These are phyloP conservation scores for Coreoperca whiteheadi DNA, from an alignment of 2,113 vertebrate species.

Conservation along the genomic window DNA sequence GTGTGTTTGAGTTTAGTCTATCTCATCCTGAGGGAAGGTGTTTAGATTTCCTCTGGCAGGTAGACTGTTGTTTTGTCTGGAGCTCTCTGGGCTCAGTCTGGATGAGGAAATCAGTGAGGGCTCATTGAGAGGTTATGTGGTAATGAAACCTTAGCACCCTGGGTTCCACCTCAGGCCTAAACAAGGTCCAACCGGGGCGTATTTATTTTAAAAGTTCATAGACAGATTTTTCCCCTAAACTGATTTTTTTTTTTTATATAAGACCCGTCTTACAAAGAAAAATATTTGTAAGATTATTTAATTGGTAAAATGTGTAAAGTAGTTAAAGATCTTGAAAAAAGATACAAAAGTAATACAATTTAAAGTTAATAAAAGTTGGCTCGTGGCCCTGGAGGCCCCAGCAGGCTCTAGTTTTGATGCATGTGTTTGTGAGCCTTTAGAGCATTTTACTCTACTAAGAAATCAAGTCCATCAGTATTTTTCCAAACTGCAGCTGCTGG, in stretches of 20 bases:
- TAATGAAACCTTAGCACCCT: not conserved
- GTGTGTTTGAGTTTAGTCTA: not conserved
- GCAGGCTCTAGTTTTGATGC: not conserved
- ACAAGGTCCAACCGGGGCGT: not conserved
- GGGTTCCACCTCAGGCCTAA: not conserved
- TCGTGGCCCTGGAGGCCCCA: not conserved
- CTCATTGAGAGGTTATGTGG: conserved; percentile 25
- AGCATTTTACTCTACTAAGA: not conserved
- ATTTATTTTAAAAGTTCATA: not conserved
- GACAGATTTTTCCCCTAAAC: not conserved
- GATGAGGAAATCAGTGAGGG: conserved; percentile 28
- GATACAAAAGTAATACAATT: not conserved
- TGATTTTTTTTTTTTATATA: not conserved
- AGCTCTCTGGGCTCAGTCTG: conserved; percentile 22
- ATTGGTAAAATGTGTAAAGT: not conserved
- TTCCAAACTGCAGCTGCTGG: not conserved
- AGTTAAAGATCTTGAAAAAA: not conserved
- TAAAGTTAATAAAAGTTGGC: not conserved
- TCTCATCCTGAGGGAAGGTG: conserved; percentile 13
- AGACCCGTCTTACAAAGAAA: not conserved
- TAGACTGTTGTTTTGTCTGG: conserved; percentile 17
- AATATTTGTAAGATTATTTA: not conserved
- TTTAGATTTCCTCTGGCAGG: conserved; percentile 14
- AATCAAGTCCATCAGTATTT: not conserved
- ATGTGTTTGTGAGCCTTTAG: not conserved